These are phyloP conservation scores for Desoria tigrina DNA, from an alignment of 2,888 invertebrate species.

Conservation along the genomic window DNA sequence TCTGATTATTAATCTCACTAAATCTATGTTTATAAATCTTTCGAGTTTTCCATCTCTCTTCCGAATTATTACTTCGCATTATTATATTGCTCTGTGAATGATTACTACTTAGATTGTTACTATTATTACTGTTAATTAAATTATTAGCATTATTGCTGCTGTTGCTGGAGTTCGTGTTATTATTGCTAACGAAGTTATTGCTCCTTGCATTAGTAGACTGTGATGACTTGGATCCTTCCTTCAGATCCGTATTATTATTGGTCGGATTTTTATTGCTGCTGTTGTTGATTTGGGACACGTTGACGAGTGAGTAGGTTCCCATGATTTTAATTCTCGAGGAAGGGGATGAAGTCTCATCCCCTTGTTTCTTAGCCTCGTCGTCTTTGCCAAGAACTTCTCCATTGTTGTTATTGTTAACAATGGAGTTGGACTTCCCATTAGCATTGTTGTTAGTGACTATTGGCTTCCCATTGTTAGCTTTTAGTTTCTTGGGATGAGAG, in stretches of 20 bases:
- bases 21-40: too few species aligned
- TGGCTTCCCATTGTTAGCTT: not conserved
- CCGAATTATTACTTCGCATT: not conserved
- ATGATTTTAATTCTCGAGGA: slow-evolving; percentile 31
- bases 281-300: slow-evolving; percentile 15
- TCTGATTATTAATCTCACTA: too few species aligned
- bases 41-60: too few species aligned
- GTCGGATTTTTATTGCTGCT: slow-evolving; percentile 23
- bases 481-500: not conserved
- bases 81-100: slow-evolving; percentile 20
- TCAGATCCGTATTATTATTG: slow-evolving; percentile 28
- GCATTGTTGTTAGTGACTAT: not conserved
- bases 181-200: too few species aligned
- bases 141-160: not conserved
- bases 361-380: slow-evolving; percentile 6
- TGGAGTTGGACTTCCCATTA: not conserved
- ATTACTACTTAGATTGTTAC: slow-evolving; percentile 26
- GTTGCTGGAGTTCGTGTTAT: too few species aligned
- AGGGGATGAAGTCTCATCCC: too few species aligned
- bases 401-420: slow-evolving; percentile 17
- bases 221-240: slow-evolving; percentile 18
- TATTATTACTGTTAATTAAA: not conserved
- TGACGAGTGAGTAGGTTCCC: slow-evolving; percentile 31
- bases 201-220: not conserved
- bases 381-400: slow-evolving; percentile 26